These are phyloP conservation scores for Platanista minor DNA, from an alignment of 2,113 vertebrate genomes.

Conservation along the genomic window DNA sequence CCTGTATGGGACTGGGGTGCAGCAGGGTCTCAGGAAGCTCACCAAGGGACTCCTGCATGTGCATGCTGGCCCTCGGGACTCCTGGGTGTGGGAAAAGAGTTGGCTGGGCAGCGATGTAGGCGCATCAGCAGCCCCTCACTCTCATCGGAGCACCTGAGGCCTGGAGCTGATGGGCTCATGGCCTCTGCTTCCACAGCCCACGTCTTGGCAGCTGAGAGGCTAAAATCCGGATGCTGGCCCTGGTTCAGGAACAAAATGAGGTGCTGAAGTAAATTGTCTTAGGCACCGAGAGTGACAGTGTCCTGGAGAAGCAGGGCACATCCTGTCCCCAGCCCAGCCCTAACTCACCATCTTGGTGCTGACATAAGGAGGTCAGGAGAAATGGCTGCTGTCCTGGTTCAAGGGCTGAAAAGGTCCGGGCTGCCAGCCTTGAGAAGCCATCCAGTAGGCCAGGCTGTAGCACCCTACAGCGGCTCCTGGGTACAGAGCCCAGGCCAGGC, in stretches of 20 bases:
- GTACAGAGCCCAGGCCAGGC: neutral
- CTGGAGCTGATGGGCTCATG: neutral
- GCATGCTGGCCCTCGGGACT: neutral
- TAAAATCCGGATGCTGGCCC: neutral
- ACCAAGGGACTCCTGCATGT: neutral
- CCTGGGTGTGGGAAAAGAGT: neutral
- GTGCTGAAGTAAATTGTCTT: neutral
- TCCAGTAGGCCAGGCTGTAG: neutral
- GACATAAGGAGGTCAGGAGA: neutral
- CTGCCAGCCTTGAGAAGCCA: neutral
- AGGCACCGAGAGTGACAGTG: neutral
- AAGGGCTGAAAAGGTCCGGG: neutral
- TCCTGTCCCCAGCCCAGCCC: neutral
- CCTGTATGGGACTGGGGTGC: neutral
- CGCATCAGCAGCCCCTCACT: too few relatives aligned
- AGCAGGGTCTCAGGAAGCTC: neutral
- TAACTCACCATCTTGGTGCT: neutral
- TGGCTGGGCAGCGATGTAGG: rapidly evolving
- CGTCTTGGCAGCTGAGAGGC: neutral
- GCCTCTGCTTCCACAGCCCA: neutral
- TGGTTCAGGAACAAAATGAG: neutral
- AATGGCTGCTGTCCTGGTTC: neutral
- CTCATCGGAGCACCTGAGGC: neutral
- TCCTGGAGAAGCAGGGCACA: neutral
- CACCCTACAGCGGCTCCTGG: neutral